phyloP scores from a whole-genome alignment of 2,888 invertebrate genomes.

The Lypha dubia region DNA sequence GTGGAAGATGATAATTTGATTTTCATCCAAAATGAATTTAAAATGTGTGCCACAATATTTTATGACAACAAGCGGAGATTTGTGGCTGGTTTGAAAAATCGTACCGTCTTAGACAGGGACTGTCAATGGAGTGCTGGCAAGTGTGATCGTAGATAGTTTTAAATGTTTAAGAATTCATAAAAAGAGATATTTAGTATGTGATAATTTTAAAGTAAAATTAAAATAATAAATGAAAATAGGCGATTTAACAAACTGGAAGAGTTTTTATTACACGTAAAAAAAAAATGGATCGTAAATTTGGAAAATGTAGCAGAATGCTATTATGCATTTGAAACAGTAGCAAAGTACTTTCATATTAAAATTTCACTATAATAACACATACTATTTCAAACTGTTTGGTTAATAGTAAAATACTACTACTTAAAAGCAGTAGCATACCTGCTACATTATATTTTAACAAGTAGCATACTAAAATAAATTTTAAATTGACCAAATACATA shows the following conservation, averaged over 20 bases:
- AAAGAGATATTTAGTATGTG: neutral
- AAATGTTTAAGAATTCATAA: neutral
- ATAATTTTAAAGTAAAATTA: neutral
- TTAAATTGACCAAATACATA: too few species aligned
- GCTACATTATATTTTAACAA: too few species aligned
- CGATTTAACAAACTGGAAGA: conserved; percentile 1
- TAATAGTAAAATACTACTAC: too few species aligned
- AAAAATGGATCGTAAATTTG: too few species aligned
- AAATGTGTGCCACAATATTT: conserved; percentile 59
- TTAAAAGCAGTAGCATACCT: too few species aligned
- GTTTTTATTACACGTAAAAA: too few species aligned
- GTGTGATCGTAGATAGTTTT: conserved; percentile 53
- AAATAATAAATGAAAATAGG: neutral
- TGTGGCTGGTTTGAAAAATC: conserved; percentile 53
- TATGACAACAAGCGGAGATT: conserved; percentile 61
- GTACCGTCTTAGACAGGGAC: conserved; percentile 30
- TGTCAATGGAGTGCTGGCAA: conserved; percentile 63
- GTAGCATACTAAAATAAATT: too few species aligned
- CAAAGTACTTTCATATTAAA: too few species aligned
- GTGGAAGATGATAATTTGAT: conserved; percentile 60
- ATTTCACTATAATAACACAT: too few species aligned
- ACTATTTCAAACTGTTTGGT: too few species aligned
- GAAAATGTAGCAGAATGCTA: neutral
- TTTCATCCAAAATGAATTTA: conserved; percentile 43
- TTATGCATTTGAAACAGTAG: neutral